Base-by-base conservation (phyloP, 92 coral and sea anemone genomes). In the Nematostella vectensis region DNA sequence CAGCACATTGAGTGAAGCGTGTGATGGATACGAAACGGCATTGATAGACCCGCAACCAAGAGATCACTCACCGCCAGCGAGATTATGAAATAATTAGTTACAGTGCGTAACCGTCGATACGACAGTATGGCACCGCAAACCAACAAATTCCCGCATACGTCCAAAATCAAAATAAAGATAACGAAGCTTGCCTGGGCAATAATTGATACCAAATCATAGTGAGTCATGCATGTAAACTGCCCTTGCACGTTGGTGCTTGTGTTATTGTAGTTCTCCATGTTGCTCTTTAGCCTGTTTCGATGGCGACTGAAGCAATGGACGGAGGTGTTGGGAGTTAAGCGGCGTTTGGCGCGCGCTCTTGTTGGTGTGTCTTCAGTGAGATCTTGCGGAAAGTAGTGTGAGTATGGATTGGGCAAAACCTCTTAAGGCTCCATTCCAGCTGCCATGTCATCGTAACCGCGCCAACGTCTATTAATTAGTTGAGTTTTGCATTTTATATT, bases 1-100 rank as follows among this genome's bases (percentile, higher is more conserved):
- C 99, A 93, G 48, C 66, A 59, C 88, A 82, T 71, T 0, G 13
- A 48, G 31, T 91, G 91, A 0, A 91, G 67, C 8, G 85, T 69
- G 62, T 87, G 99, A 57, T 93, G 99, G 24, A 87, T 70, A 17
- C 91, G 85, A 69, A 93, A 93, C 40, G 99, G 94, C 80, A 93
- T 83, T 8, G 87, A 78, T 10, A 83, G 53, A 11, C 72, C 89
- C 1, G 88, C 99, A 20, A 93, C 81, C 15, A 93, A 68, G 10
- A 93, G 62, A 58, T 93, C 99, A 33, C 88, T 77, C 10, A 93
- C 94, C 39, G 99, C 99, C 31, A 93, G 75, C 9, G 99, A 93
- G 16, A 93, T 82, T 52, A 93, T 87, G 47, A 93, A 93, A 69
- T 82, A 93, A 70, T 93, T 87, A 2, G 99, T 87, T 18, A 81